A percentile compares a stretch with the other conserved stretches of the same genome.
phyloP scores from a whole-genome alignment of 2,888 invertebrate genomes.

The Diploptera punctata region DNA sequence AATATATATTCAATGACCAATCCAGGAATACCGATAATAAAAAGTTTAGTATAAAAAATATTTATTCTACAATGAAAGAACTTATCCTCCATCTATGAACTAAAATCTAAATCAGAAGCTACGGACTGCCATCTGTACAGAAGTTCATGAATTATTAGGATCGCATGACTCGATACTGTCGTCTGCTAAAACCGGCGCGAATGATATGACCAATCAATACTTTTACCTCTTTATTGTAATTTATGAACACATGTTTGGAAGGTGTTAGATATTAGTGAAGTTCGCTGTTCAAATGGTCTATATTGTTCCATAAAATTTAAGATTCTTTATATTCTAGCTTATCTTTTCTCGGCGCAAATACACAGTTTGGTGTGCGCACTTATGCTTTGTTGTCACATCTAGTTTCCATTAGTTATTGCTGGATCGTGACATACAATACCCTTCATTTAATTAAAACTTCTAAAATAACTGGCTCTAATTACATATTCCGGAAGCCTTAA shows the following conservation, averaged over 20 bases:
- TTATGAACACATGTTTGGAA: background rate
- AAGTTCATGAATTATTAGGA: background rate
- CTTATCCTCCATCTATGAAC: background rate
- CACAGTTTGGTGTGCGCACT: background rate
- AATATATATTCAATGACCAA: too few species aligned
- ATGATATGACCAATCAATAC: constrained; percentile 10
- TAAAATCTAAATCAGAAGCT: background rate
- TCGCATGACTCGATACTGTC: background rate
- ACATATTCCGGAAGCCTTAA: too few species aligned
- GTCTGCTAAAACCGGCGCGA: constrained; percentile 20
- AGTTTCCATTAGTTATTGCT: too few species aligned
- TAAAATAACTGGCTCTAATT: too few species aligned
- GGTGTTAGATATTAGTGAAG: too few species aligned
- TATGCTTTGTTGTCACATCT: constrained; percentile 9
- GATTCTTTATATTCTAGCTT: too few species aligned
- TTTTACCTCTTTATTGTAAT: background rate
- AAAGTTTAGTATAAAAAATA: too few species aligned
- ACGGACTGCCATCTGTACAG: background rate
- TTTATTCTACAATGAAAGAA: background rate
- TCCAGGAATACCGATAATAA: too few species aligned
- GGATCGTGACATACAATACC: too few species aligned
- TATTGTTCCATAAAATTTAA: too few species aligned
- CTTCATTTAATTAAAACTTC: too few species aligned
- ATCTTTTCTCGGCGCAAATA: background rate
- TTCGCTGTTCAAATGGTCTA: too few species aligned